Evolutionary conservation across 1,140 invertebrate species (phyloP).

Genomic region (Uloborus diversus): DNA sequence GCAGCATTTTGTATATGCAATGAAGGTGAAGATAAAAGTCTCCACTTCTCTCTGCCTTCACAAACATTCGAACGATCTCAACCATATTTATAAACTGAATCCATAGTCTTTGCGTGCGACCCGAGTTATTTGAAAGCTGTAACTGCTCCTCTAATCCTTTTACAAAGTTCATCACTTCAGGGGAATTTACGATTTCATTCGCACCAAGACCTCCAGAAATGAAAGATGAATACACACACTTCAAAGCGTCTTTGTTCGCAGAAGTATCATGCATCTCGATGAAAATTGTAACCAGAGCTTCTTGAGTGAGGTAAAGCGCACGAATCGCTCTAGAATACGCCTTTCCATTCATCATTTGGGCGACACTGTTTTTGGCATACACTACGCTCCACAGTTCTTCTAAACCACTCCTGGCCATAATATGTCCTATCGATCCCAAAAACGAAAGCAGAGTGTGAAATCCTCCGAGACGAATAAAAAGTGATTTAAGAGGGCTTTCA

Average conservation of each 20-base stretch:
- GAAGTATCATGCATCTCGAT: too few species aligned
- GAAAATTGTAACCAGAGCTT: too few species aligned
- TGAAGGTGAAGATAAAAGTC: background rate
- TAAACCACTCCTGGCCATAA: too few species aligned
- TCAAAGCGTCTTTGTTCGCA: background rate
- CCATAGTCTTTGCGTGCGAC: constrained; percentile 11
- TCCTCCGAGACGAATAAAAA: too few species aligned
- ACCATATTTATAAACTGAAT: background rate
- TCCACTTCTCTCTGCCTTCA: constrained; percentile 1
- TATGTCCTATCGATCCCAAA: too few species aligned
- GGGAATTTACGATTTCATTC: background rate
- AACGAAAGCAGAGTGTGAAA: too few species aligned
- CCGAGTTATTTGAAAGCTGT: background rate
- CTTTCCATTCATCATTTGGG: too few species aligned
- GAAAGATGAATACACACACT: background rate
- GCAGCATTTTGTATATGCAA: constrained; percentile 63
- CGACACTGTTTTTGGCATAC: too few species aligned
- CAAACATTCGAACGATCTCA: background rate
- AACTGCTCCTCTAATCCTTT: background rate
- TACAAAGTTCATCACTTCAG: background rate
- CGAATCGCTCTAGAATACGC: too few species aligned
- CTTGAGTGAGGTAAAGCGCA: too few species aligned
- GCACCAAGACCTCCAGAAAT: background rate
- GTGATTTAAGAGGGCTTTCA: too few species aligned
- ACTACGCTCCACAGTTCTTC: too few species aligned